Percentiles rank a stretch among this genome's conserved stretches.
phyloP scores from a whole-genome alignment of 2,888 invertebrate genomes.

The Melieria picta region DNA sequence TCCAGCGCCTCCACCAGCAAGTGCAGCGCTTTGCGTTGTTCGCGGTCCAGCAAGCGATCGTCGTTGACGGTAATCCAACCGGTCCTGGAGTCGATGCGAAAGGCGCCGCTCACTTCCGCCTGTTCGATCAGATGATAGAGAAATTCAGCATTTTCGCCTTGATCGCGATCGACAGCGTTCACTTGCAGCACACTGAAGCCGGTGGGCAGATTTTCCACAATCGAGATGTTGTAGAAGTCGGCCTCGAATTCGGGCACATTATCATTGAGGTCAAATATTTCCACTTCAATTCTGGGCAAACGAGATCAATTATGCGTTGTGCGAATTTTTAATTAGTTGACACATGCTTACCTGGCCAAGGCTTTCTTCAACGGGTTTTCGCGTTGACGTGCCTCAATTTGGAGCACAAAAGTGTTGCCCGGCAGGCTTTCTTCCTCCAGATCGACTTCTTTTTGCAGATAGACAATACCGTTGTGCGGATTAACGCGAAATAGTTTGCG shows the following conservation, averaged over 20 bases:
- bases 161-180: slow-evolving; percentile 82
- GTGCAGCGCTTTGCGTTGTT: slow-evolving; percentile 76
- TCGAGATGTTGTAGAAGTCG: slow-evolving; percentile 90
- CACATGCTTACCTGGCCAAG: slow-evolving; percentile 68
- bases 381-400: slow-evolving; percentile 81
- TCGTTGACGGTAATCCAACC: slow-evolving; percentile 89
- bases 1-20: slow-evolving; percentile 85
- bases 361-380: slow-evolving; percentile 82
- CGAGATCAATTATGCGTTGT: not conserved
- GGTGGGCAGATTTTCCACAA: slow-evolving; percentile 89
- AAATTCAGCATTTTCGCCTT: slow-evolving; percentile 87
- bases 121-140: slow-evolving; percentile 75
- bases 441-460: slow-evolving; percentile 83
- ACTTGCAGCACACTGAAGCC: slow-evolving; percentile 71
- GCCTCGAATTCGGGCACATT: slow-evolving; percentile 89
- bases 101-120: slow-evolving; percentile 77
- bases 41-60: slow-evolving; percentile 80
- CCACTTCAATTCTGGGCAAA: slow-evolving; percentile 55
- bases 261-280: slow-evolving; percentile 72
- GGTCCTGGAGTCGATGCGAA: slow-evolving; percentile 79
- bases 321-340: not conserved
- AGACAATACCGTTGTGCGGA: slow-evolving; percentile 78
- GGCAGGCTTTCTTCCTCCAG: slow-evolving; percentile 80
- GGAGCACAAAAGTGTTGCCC: slow-evolving; percentile 78
- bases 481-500: slow-evolving; percentile 80